Evolutionary conservation across 30 jellyfish, hydroid and myxozoan species (phyloP), one percentile per base, ranked within the genome.

Genomic region (Hydra vulgaris): DNA sequence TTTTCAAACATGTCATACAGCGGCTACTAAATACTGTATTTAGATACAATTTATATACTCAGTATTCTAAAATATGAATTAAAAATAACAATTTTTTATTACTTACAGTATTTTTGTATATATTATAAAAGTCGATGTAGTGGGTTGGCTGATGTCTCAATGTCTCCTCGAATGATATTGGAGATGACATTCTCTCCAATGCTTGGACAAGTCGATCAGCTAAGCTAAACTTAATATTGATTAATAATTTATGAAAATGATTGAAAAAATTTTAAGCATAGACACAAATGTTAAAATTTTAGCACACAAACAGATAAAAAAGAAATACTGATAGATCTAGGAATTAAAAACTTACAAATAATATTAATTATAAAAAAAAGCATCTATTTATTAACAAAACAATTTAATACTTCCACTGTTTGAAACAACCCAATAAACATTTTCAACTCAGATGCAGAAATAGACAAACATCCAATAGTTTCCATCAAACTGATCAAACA

Each of bases 141-240:
- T 91, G 70, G 18, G 90, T 67, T n/a, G 97, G 97, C 66, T 91
- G 96, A 70, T 70, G 20, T 25, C 79, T n/a, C n/a, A n/a, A n/a
- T n/a, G n/a, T n/a, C n/a, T n/a, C n/a, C n/a, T n/a, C n/a, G n/a
- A n/a, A n/a, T n/a, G n/a, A n/a, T n/a, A n/a, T n/a, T n/a, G n/a
- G n/a, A n/a, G 95, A 82, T 0, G 97, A 94, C 97, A 91, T 91
- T 72, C 97, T 85, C 68, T 91, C 97, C 53, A 91, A 80, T 0
- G 97, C 89, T 86, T 91, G 97, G 68, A 91, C 82, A 19, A 91
- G 74, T 27, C 97, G 91, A 71, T 86, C 96, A 71, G 84, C 80
- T 74, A 79, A 79, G 17, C 89, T 77, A 1, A 82, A 74, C 97
- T 90, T 55, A 22, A 8, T 61, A 84, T 68, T n/a, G 67, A 78